These are phyloP conservation scores for Poeciliopsis gracilis DNA, from an alignment of 2,797 vertebrate genomes.

Conservation along the genomic window DNA sequence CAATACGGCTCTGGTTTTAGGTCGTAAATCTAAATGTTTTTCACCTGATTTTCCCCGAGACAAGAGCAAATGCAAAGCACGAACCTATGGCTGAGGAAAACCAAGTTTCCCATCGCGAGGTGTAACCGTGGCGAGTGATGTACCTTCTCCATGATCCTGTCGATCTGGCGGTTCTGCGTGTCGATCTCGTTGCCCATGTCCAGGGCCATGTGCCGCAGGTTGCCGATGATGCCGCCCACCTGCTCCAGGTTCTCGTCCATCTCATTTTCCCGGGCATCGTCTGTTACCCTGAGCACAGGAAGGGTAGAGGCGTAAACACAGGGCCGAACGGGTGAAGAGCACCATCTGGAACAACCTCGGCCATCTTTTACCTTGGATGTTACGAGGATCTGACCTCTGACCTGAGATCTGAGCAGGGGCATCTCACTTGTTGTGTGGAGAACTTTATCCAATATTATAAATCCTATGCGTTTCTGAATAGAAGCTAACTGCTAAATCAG, in stretches of 20 bases:
- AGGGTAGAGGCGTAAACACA: constrained; percentile 10
- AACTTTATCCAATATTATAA: not conserved
- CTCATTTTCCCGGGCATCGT: constrained; percentile 97
- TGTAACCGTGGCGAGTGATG: not conserved
- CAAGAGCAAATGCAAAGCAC: not conserved
- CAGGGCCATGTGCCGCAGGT: constrained; percentile 98
- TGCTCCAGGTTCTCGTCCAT: constrained; percentile 99
- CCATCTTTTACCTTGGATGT: constrained; percentile 30
- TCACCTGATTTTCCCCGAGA: not conserved
- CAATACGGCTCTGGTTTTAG: too few relatives aligned
- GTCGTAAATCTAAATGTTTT: not conserved
- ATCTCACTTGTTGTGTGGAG: not conserved
- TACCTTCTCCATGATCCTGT: constrained; percentile 99
- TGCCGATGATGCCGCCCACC: constrained; percentile 97
- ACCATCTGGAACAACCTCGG: not conserved
- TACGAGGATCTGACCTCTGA: constrained; percentile 10
- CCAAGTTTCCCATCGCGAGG: not conserved
- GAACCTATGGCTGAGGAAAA: not conserved
- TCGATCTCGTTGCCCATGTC: constrained; percentile 99
- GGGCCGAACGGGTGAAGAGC: not conserved
- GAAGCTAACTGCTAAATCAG: not conserved
- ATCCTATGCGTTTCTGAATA: not conserved
- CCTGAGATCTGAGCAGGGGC: not conserved
- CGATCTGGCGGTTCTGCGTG: constrained; percentile 99
- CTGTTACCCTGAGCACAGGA: constrained; percentile 89